Conservation (phyloP, 2,888 invertebrate genomes). For the Cephus pulcher region DNA sequence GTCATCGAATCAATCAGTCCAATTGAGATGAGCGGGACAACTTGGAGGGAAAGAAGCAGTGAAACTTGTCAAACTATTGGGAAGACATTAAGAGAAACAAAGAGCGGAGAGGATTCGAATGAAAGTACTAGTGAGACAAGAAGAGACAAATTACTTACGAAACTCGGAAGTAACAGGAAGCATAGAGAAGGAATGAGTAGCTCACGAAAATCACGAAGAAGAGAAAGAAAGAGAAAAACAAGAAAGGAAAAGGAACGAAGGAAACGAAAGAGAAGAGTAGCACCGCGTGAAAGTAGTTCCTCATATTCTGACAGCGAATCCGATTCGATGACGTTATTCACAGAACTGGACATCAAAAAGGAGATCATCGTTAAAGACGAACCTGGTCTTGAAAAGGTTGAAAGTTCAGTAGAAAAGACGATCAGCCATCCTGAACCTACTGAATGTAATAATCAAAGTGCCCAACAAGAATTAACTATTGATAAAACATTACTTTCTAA, state of each 20-base stretch:
- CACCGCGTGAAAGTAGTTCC: neutral
- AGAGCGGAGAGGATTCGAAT: slow-evolving; percentile 17
- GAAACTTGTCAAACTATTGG: slow-evolving; percentile 12
- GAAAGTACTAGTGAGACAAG: slow-evolving; percentile 57
- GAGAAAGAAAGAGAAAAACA: slow-evolving; percentile 32
- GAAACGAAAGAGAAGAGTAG: slow-evolving; percentile 18
- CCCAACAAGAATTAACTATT: neutral
- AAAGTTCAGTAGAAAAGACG: neutral
- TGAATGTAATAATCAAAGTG: neutral
- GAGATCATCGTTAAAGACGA: slow-evolving; percentile 37
- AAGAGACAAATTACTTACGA: slow-evolving; percentile 57
- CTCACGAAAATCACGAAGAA: slow-evolving; percentile 29
- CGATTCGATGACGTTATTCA: slow-evolving; percentile 34
- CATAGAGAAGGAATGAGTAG: slow-evolving; percentile 39
- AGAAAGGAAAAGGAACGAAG: slow-evolving; percentile 39
- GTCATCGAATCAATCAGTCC: neutral
- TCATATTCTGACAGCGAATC: neutral
- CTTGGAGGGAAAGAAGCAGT: slow-evolving; percentile 11
- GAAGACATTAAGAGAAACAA: slow-evolving; percentile 16
- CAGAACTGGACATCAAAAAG: slow-evolving; percentile 50
- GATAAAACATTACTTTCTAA: neutral
- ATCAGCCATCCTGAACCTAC: neutral
- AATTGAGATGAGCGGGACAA: neutral
- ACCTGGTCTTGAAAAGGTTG: slow-evolving; percentile 15
- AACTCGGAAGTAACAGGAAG: slow-evolving; percentile 55